Percentiles rank a stretch among this genome's conserved stretches.
Evolutionary conservation across 2,113 vertebrate species (phyloP).

Genomic region (Nothoprocta pentlandii): DNA sequence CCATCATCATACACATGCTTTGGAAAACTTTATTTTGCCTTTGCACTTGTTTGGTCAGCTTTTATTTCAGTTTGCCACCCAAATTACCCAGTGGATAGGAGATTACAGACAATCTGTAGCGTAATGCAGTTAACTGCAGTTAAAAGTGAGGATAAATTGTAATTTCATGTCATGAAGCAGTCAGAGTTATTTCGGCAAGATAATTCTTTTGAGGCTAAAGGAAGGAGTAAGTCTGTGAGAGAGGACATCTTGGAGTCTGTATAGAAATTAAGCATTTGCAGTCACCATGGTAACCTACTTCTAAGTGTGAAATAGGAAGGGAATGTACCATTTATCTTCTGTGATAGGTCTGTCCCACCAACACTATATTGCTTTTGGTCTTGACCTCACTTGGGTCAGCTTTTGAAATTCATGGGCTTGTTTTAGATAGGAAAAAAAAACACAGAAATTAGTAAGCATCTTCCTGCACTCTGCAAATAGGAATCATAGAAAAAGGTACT

Average conservation of each 20-base stretch:
- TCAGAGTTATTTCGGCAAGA: neutral
- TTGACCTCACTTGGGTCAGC: neutral
- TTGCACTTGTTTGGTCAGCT: neutral
- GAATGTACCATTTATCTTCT: neutral
- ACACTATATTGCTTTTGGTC: neutral
- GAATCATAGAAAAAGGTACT: neutral
- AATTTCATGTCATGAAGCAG: neutral
- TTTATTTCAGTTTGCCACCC: neutral
- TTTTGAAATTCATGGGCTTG: neutral
- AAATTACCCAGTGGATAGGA: neutral
- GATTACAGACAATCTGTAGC: neutral
- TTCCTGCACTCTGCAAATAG: neutral
- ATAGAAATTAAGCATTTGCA: slow-evolving; percentile 8
- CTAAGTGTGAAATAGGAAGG: neutral
- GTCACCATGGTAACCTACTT: slow-evolving; percentile 53
- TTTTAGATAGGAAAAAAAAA: neutral
- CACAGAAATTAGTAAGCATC: neutral
- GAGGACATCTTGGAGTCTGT: neutral
- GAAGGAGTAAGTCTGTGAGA: neutral
- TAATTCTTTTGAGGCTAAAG: neutral
- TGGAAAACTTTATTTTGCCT: neutral
- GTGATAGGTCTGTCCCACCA: neutral
- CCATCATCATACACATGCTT: neutral
- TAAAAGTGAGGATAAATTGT: neutral
- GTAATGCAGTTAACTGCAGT: neutral